Evolutionary conservation across 2,888 invertebrate species (phyloP), one percentile per base, ranked within the genome.

Genomic region (Drosophila setosimentum): DNA sequence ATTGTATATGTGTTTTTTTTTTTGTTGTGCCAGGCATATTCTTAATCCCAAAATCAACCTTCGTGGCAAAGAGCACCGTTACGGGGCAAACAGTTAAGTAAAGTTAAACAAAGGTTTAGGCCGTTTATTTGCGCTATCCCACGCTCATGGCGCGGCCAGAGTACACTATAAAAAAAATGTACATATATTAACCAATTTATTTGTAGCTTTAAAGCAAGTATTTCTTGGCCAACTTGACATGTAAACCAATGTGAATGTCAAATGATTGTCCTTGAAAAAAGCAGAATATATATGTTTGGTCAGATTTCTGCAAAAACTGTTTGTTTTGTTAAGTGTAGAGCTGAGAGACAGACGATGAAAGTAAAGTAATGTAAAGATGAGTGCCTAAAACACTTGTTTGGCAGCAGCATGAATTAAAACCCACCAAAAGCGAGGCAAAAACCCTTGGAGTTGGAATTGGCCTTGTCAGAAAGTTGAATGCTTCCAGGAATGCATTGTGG

Each of bases 101-200:
- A 84, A 82, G 82, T 82, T 78, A 81, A 82, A 82, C 75, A 82
- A 78, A 73, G 68, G 76, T 55, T 76, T 78, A 59, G 54, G 29
- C 45, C 24, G 24, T 18, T 29, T 18, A 8, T 8, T 40, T 37
- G n/a, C 30, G 40, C 53, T 62, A 63, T 83, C 80, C 80, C 83
- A 81, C 83, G 77, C 68, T 80, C 73, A 42, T 57, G 30, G 35
- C 54, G 18, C 18, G 24, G 18, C 2, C 24, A 18, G 18, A 11
- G 18, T 49, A n/a, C 35, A 24, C 16, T 24, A 2, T 6, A 8
- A 8, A 45, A 48, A 16, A 45, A 45, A 24, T 7, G 4, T 0
- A 5, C 16, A 45, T 24, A 49, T 24, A 11, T 5, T 5, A 18
- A 27, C 18, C 18, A 0, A 24, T 33, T 33, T 18, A 35, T 33